These are phyloP conservation scores for Coptodon rendalli DNA, from an alignment of 2,113 vertebrate genomes.

Conservation along the genomic window DNA sequence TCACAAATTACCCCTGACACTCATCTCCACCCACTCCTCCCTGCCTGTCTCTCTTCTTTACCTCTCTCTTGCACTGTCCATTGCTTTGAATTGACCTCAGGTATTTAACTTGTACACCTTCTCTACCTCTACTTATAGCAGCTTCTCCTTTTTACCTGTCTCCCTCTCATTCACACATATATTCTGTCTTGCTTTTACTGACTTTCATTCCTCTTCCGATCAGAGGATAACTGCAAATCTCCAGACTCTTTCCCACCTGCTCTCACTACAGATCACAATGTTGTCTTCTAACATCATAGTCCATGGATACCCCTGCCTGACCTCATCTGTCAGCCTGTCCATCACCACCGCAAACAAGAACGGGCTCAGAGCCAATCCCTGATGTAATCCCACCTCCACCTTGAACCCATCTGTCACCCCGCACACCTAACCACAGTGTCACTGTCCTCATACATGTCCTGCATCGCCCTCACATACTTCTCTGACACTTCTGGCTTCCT, in stretches of 20 bases:
- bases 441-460: background rate
- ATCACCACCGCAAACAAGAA: background rate
- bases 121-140: background rate
- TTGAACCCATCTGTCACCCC: background rate
- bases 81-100: background rate
- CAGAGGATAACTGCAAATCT: background rate
- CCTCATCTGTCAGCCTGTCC: background rate
- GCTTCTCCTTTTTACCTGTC: background rate
- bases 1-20: background rate
- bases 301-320: background rate
- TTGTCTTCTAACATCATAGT: background rate
- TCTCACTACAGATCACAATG: background rate
- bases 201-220: background rate
- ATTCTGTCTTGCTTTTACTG: background rate
- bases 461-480: background rate
- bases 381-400: background rate
- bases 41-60: background rate
- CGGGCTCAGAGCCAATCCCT: background rate
- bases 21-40: background rate
- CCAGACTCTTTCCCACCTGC: background rate
- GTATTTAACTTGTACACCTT: background rate
- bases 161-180: background rate
- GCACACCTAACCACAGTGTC: background rate
- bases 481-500: background rate
- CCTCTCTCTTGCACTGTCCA: background rate